These are phyloP conservation scores for Tetramorium simillimum DNA, from an alignment of 1,140 invertebrate genomes.

Conservation along the genomic window DNA sequence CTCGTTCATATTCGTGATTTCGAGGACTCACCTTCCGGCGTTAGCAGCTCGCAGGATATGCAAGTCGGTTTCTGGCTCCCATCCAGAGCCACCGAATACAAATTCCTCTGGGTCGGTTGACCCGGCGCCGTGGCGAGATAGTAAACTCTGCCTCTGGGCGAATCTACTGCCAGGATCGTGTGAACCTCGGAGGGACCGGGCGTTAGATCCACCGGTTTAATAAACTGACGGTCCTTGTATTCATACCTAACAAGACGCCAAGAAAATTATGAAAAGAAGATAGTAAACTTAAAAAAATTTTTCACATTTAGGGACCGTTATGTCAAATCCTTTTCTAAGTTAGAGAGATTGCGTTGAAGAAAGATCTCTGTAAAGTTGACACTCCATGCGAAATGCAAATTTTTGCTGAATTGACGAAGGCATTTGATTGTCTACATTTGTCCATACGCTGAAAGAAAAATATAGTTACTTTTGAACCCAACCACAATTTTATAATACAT, in stretches of 20 bases:
- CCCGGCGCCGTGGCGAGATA: conserved; percentile 84
- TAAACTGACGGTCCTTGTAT: conserved; percentile 74
- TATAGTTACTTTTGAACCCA: too few species aligned
- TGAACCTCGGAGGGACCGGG: conserved; percentile 84
- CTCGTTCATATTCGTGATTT: conserved; percentile 18
- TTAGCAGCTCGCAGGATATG: conserved; percentile 80
- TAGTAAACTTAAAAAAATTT: not conserved
- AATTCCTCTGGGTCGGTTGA: conserved; percentile 84
- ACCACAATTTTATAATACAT: too few species aligned
- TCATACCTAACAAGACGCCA: conserved; percentile 70
- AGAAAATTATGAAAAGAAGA: not conserved
- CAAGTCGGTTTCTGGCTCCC: conserved; percentile 77
- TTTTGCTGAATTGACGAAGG: too few species aligned
- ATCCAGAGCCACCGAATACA: conserved; percentile 84
- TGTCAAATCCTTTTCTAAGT: not conserved
- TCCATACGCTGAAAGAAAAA: too few species aligned
- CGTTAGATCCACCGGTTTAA: conserved; percentile 82
- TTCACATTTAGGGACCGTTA: not conserved
- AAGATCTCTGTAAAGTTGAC: too few species aligned
- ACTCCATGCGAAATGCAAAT: too few species aligned
- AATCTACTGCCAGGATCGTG: conserved; percentile 84
- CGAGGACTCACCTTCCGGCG: conserved; percentile 81
- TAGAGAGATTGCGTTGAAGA: not conserved
- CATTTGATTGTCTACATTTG: too few species aligned
- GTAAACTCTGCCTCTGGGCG: conserved; percentile 80